Conservation (phyloP, 2,797 vertebrate species). For the Macropus fuliginosus region DNA sequence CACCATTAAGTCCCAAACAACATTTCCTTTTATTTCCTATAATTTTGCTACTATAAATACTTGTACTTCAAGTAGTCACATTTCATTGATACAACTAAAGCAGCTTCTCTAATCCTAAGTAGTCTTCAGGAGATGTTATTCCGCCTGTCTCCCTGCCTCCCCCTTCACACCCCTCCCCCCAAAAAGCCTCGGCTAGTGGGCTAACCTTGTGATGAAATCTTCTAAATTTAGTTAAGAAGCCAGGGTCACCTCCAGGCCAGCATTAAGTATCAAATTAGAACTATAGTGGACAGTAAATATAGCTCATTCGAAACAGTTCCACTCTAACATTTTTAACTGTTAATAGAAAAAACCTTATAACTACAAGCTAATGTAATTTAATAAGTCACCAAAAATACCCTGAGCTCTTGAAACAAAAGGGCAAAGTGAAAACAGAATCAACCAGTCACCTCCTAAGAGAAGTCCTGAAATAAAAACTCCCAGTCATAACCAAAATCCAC, state of each 20-base stretch:
- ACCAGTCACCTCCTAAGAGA: no score
- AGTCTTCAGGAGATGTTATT: no score
- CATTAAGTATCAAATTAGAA: no score
- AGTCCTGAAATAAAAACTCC: neutral
- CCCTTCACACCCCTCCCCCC: accelerated
- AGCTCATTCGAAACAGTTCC: conserved; percentile 38
- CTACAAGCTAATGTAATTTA: conserved; percentile 34
- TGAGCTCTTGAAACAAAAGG: neutral
- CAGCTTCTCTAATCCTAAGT: no score
- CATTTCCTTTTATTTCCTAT: conserved; percentile 5
- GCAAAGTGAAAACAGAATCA: neutral
- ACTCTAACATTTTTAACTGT: conserved; percentile 32
- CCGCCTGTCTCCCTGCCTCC: no score
- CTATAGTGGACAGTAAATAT: neutral
- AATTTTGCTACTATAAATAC: neutral
- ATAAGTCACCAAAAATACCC: neutral
- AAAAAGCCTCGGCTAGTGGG: no score
- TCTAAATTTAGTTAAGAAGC: no score
- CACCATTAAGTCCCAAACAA: conserved; percentile 30
- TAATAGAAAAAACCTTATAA: conserved; percentile 32
- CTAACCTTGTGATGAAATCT: no score
- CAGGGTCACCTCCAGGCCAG: no score
- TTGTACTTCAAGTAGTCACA: no score
- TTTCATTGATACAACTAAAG: no score
- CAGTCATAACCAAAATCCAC: neutral